phyloP scores from a whole-genome alignment of 2,797 vertebrate genomes.

The Carapus acus region DNA sequence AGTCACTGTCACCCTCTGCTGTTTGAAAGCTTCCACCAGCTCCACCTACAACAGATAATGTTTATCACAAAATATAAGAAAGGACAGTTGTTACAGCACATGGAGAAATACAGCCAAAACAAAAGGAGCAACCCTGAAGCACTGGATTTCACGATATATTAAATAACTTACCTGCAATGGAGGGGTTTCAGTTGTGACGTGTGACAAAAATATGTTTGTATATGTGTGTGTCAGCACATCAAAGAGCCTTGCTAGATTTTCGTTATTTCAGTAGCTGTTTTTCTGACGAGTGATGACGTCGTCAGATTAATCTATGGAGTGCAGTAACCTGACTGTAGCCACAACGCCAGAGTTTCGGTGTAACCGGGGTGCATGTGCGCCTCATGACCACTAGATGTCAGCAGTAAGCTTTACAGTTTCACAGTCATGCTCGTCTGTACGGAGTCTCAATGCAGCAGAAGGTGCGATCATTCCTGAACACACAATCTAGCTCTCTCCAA shows the following conservation, averaged over 20 bases:
- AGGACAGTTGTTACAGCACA: no score
- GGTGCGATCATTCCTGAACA: constrained; percentile 19
- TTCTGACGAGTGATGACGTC: no score
- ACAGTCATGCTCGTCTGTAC: not conserved
- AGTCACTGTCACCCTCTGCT: constrained; percentile 52
- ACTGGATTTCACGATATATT: not conserved
- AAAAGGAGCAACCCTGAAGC: no score
- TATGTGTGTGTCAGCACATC: not conserved
- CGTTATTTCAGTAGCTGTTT: no score
- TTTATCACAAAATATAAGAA: not conserved
- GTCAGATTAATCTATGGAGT: no score
- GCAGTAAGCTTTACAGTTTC: constrained; percentile 59
- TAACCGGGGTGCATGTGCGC: constrained; percentile 28
- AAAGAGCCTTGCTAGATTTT: no score
- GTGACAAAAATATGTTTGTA: not conserved
- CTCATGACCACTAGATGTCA: constrained; percentile 72
- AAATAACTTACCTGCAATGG: not conserved
- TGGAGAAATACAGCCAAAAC: not conserved
- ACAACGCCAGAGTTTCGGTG: constrained; percentile 3
- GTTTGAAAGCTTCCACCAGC: constrained; percentile 13
- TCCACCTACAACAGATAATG: constrained; percentile 3
- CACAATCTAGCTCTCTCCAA: constrained; percentile 9
- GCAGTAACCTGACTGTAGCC: no score
- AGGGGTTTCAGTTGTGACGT: not conserved
- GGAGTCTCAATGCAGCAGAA: not conserved